Base-by-base conservation (phyloP, 2,888 invertebrate species). In the Protula sp. region DNA sequence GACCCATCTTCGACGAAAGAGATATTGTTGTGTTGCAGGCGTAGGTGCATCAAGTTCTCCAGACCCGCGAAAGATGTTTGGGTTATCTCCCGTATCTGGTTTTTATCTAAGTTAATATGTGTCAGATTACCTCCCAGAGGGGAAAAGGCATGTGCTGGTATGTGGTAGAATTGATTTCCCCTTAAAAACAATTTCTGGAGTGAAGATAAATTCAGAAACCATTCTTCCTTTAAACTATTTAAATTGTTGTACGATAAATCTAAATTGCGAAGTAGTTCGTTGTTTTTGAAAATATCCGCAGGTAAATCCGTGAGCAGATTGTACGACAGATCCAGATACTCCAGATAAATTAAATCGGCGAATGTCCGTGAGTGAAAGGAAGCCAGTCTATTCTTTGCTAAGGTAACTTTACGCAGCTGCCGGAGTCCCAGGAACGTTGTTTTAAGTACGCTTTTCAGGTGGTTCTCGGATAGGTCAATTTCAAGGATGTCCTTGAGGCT, bases 201-300 rank as follows among this genome's bases (percentile, higher is more conserved):
- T 9, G 68, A 54, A n/a, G 67, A 55, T 2, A 69, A 55, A n/a
- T 67, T 62, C 22, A 61, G 54, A 29, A 73, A 70, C 55, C 69
- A 68, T 28, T 68, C 62, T 2, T 67, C 65, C 30, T 66, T 64
- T 3, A 73, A 63, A n/a, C 60, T 64, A 19, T 58, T 62, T 26
- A 73, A 65, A 48, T 73, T 68, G 54, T 73, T 73, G 5, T 68
- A 69, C 26, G 67, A 65, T 4, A 71, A 53, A 55, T 70, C 64
- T 3, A 73, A 55, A 19, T 62, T 61, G 31, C 62, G 59, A 3
- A 72, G 57, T 27, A 63, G 65, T 4, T 59, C 54, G 5, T 70
- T 59, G 48, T 67, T 90, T 88, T 92, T 81, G 89, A 88, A 82
- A 3, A 58, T 30, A 24, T 58, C 53, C 38, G 57, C 47, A 14